Evolutionary conservation across 1,140 invertebrate genomes (phyloP), one percentile per base, ranked within the genome.

Genomic region (Danaus melanippus): DNA sequence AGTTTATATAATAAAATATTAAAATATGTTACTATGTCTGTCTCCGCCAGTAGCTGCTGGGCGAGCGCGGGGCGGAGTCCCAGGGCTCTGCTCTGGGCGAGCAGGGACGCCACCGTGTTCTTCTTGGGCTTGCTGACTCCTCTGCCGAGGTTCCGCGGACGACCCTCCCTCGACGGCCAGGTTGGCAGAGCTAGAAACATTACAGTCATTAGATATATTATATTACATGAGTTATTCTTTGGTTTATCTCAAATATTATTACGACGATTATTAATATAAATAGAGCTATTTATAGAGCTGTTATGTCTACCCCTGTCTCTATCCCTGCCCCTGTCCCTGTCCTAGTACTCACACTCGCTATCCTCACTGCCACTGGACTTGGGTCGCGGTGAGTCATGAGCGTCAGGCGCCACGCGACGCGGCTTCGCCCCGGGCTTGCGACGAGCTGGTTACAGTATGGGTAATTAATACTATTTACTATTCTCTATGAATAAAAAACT

Each of bases 41-140:
- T 78, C 12, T 84, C 81, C 0, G 68, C 78, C 0, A 86, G 63
- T 10, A 86, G 56, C 53, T 90, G 89, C 10, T 90, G 89, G n/a
- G 88, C 86, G 2, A 90, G 62, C 67, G 89, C 89, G 4, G 89
- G 89, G 17, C 89, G 84, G 4, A 89, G 79, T 1, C 94, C 93
- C 12, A 95, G 88, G 1, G 93, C 94, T 64, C 94, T 87, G 66
- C 93, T 94, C 83, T 95, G 94, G 0, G 94, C 94, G 15, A 96
- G 81, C 32, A 96, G 80, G 15, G 94, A 96, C 0, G 95, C 95
- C 0, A 96, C 95, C 0, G 95, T 96, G 72, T 96, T 96, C 87
- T 96, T 96, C 89, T 96, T 96, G 21, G 94, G 94, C 74, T 95
- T 95, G 61, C 93, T 95, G 4, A 95, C 93, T 1, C 94, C 94